These are phyloP conservation scores for Altica lythri DNA, from an alignment of 2,888 invertebrate genomes.

Conservation along the genomic window DNA sequence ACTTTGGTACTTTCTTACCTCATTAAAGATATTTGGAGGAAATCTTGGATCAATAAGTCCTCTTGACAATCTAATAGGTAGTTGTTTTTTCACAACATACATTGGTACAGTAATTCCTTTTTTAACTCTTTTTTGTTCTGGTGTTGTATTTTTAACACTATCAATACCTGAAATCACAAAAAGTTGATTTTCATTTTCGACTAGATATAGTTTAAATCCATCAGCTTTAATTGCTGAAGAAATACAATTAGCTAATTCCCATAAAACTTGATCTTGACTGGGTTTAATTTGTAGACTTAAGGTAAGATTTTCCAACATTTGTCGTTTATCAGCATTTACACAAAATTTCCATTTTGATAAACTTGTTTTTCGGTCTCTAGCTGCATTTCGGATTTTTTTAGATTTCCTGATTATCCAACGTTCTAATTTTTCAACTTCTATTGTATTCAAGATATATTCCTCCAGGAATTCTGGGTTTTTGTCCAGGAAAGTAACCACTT, in stretches of 20 bases:
- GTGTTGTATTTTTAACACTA: neutral
- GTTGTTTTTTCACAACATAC: slow-evolving; percentile 58
- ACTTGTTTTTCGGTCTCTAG: slow-evolving; percentile 59
- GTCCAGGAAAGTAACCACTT: slow-evolving; percentile 62
- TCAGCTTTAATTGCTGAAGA: slow-evolving; percentile 69
- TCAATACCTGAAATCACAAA: slow-evolving; percentile 13
- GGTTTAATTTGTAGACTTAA: slow-evolving; percentile 65
- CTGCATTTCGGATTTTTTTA: slow-evolving; percentile 58
- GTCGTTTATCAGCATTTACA: slow-evolving; percentile 68
- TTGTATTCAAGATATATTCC: slow-evolving; percentile 65
- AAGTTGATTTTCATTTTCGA: slow-evolving; percentile 51
- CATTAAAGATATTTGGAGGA: slow-evolving; percentile 57
- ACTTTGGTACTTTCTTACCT: no score
- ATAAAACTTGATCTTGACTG: slow-evolving; percentile 67
- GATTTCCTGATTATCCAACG: slow-evolving; percentile 67
- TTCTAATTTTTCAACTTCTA: slow-evolving; percentile 67
- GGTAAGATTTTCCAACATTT: slow-evolving; percentile 67
- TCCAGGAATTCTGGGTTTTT: slow-evolving; percentile 70
- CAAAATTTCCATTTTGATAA: slow-evolving; percentile 64
- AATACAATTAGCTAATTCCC: slow-evolving; percentile 70
- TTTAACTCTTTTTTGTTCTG: slow-evolving; percentile 45
- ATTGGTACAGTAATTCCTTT: slow-evolving; percentile 41
- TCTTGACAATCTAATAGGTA: slow-evolving; percentile 58
- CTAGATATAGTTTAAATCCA: slow-evolving; percentile 65
- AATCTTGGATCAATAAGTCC: slow-evolving; percentile 59